phyloP scores from a whole-genome alignment of 2,797 vertebrate genomes.

The Halcyon badia region DNA sequence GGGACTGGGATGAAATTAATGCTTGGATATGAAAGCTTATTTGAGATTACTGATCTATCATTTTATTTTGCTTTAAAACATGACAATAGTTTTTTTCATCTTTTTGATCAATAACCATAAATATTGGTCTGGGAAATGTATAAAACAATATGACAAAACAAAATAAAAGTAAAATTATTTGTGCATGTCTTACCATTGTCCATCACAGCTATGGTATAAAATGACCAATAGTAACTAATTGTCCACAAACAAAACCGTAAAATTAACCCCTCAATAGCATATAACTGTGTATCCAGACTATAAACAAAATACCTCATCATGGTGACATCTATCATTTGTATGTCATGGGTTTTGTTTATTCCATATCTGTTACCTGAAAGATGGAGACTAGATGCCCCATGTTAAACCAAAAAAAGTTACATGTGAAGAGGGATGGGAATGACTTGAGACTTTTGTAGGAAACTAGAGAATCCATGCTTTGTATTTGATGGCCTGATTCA shows the following conservation, averaged over 20 bases:
- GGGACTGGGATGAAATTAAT: not conserved
- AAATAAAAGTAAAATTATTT: not conserved
- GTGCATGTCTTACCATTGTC: not conserved
- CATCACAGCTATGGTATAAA: not conserved
- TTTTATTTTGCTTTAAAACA: not conserved
- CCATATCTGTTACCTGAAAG: not conserved
- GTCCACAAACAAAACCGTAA: not conserved
- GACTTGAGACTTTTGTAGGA: not conserved
- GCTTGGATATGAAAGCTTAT: not conserved
- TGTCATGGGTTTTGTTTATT: not conserved
- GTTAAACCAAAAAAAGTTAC: not conserved
- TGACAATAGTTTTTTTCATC: rapidly evolving
- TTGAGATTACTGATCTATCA: not conserved
- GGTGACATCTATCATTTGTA: not conserved
- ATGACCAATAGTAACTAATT: not conserved
- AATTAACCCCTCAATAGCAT: not conserved
- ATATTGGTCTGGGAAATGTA: not conserved
- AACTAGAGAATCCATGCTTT: not conserved
- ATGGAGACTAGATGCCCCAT: rapidly evolving
- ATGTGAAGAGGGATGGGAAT: not conserved
- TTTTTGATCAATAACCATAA: not conserved
- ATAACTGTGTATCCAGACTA: not conserved
- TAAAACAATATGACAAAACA: not conserved
- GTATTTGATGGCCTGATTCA: not conserved
- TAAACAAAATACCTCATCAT: not conserved